Base-by-base conservation (phyloP, 2,797 vertebrate genomes). In the Gymnodraco acuticeps region DNA sequence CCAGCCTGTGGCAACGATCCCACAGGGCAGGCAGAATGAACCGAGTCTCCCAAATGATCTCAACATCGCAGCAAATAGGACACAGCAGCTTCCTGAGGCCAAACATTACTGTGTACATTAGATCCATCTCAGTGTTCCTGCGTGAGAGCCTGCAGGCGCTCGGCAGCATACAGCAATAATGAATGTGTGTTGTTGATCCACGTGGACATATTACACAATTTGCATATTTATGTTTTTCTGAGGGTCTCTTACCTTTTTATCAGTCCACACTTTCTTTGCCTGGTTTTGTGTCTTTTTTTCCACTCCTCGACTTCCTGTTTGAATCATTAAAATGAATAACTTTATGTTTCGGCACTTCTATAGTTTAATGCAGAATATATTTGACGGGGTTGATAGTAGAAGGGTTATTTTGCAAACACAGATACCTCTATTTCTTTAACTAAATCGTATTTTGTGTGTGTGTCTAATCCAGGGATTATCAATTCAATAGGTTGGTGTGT, bases 91-190 rank as follows among this genome's bases (percentile, higher is more conserved):
- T 72, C 64, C 56, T 69, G 67, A 19, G 85, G 85, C 82, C 64
- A 80, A 47, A 80, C 87, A 89, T 88, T 77, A 89, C 17, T 20
- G 81, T 72, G 70, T 72, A 70, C 84, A 80, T 82, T 78, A 66
- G 65, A 58, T 78, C 67, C 54, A 48, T 77, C 60, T 75, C 69
- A 47, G 14, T 27, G 67, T 73, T 63, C 41, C n/a, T 20, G 3
- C 41, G 70, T 9, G 33, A 38, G 33, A 38, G 77, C 80, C 81
- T 52, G 51, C 8, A 10, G 75, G 38, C 14, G 2, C 17, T 38
- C 54, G 9, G 65, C 56, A 47, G 69, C 56, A 43, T 46, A 1
- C 53, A 5, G 41, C 6, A 70, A 11, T 16, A 64, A 76, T 52
- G 31, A 67, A 16, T 48, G 1, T 1, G 8, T 45, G 1, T 20